phyloP scores from a whole-genome alignment of 30 jellyfish, hydroid and myxozoan species.

The Hydractinia echinata region DNA sequence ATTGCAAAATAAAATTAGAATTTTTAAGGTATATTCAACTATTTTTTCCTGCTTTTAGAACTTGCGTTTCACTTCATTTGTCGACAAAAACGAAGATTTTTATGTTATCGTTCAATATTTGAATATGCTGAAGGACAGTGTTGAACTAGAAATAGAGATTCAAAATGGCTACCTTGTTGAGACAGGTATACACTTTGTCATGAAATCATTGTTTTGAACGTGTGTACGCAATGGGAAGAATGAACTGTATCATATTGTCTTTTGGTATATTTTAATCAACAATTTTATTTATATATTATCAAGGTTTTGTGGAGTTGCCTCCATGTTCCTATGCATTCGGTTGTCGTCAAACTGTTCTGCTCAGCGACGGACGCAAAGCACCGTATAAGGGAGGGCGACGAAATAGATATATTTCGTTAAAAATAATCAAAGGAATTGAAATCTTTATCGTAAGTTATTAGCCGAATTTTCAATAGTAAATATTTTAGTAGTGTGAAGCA shows the following conservation, averaged over 20 bases:
- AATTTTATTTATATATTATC: neutral
- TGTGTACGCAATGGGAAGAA: no score
- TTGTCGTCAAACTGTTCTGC: slow-evolving; percentile 65
- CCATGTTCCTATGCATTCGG: slow-evolving; percentile 61
- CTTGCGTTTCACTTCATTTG: neutral
- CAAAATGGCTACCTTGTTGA: neutral
- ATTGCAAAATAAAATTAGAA: neutral
- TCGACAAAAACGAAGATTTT: neutral
- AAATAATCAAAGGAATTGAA: neutral
- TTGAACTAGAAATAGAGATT: neutral
- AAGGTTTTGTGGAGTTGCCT: slow-evolving; percentile 34
- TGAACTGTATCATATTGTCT: no score
- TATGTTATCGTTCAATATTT: slow-evolving; percentile 34
- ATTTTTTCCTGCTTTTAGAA: slow-evolving; percentile 16
- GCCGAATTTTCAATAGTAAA: no score
- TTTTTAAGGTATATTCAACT: neutral
- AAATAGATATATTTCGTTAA: slow-evolving; percentile 1
- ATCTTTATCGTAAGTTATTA: slow-evolving; percentile 20
- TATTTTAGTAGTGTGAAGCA: no score
- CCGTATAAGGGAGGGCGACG: slow-evolving; percentile 6
- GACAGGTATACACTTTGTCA: slow-evolving; percentile 6
- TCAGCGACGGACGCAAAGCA: slow-evolving; percentile 4
- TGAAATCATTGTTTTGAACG: no score
- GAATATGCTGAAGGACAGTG: neutral
- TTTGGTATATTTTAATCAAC: no score